Evolutionary conservation across 2,113 vertebrate genomes (phyloP).

Genomic region (Orthonyx spaldingii): DNA sequence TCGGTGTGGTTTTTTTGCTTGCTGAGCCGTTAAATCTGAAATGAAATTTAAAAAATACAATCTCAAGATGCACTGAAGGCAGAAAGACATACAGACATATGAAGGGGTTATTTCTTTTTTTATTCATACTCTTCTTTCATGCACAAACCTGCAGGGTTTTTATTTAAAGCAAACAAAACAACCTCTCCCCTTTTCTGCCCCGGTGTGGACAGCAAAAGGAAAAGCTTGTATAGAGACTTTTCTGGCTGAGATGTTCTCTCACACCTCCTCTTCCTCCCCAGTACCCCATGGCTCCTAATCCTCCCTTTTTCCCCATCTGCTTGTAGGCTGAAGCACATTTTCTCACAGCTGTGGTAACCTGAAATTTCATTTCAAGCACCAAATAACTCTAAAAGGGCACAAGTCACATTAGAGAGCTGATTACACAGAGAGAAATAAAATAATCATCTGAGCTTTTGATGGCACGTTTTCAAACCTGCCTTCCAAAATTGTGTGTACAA

Average conservation of each 20-base stretch:
- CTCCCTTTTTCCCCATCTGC: background rate
- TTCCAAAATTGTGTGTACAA: background rate
- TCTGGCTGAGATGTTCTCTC: background rate
- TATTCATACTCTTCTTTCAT: background rate
- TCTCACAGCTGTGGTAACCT: background rate
- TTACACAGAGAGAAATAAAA: background rate
- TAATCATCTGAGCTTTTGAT: background rate
- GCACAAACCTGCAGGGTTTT: background rate
- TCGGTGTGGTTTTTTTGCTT: background rate
- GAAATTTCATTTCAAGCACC: background rate
- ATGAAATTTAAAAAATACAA: accelerated
- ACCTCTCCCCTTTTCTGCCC: background rate
- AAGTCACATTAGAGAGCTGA: background rate
- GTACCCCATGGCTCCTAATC: background rate
- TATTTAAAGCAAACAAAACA: background rate
- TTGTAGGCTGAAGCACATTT: background rate
- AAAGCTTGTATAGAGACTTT: background rate
- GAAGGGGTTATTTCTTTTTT: background rate
- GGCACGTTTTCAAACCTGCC: background rate
- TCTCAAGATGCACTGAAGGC: background rate
- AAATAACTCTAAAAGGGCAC: background rate
- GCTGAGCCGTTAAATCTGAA: background rate
- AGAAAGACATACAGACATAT: background rate
- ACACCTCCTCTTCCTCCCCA: background rate
- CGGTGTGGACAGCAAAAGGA: background rate